phyloP scores from a whole-genome alignment of 2,888 invertebrate genomes.

The Caradrina clavipalpis region DNA sequence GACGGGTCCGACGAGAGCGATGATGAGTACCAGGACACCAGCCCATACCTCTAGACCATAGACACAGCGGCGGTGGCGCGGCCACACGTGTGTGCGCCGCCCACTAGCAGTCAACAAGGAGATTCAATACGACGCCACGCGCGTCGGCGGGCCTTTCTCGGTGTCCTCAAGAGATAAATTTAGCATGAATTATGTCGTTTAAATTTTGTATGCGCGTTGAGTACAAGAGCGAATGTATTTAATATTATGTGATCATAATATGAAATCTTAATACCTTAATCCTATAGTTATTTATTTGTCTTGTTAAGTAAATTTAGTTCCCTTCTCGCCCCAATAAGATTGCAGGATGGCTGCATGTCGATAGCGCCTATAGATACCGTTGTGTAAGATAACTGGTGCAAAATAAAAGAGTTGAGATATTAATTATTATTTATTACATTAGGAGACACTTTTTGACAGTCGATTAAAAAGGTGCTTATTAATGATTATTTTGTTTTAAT shows the following conservation, averaged over 20 bases:
- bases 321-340: constrained; percentile 75
- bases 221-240: constrained; percentile 88
- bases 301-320: constrained; percentile 81
- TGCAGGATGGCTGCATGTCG: constrained; percentile 78
- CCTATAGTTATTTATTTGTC: constrained; percentile 83
- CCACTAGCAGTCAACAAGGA: constrained; percentile 63
- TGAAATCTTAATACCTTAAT: constrained; percentile 67
- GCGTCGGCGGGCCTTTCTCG: constrained; percentile 64
- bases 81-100: constrained; percentile 67
- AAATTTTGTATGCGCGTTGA: constrained; percentile 79
- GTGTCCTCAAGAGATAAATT: constrained; percentile 76
- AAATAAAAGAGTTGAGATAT: constrained; percentile 80
- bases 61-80: constrained; percentile 42
- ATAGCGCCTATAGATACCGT: constrained; percentile 77
- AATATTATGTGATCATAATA: constrained; percentile 68
- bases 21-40: constrained; percentile 88
- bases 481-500: constrained; percentile 71
- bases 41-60: constrained; percentile 82
- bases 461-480: constrained; percentile 90
- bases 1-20: constrained; percentile 87
- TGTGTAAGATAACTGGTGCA: constrained; percentile 80
- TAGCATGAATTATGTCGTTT: constrained; percentile 76
- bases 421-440: constrained; percentile 77
- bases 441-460: constrained; percentile 85
- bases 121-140: constrained; percentile 52